Evolutionary conservation across 2,113 vertebrate species (phyloP).

Genomic region (Heterotis niloticus): DNA sequence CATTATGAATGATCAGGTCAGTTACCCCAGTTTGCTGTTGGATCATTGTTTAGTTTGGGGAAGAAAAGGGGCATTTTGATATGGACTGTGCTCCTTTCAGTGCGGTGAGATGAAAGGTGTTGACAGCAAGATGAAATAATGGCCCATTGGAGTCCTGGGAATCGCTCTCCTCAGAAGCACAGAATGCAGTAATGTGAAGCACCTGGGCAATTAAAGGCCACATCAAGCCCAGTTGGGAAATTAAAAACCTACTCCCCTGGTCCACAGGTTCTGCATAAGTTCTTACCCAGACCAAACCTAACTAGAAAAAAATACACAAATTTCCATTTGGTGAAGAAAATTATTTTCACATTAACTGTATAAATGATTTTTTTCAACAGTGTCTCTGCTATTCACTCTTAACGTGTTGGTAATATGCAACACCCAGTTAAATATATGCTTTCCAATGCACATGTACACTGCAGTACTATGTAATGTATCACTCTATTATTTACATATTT

Average conservation of each 20-base stretch:
- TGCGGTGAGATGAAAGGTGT: neutral
- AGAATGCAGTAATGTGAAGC: neutral
- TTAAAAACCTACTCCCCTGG: neutral
- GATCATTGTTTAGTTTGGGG: neutral
- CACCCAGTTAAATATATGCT: too few relatives aligned
- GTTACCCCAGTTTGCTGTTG: neutral
- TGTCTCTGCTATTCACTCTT: too few relatives aligned
- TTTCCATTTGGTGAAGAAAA: too few relatives aligned
- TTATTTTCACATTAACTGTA: too few relatives aligned
- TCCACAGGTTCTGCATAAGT: neutral
- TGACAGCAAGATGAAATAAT: neutral
- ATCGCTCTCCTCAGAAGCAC: neutral
- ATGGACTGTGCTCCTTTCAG: neutral
- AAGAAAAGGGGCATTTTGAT: constrained; percentile 21
- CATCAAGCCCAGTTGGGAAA: neutral
- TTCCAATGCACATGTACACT: too few relatives aligned
- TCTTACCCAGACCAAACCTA: neutral
- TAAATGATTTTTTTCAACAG: too few relatives aligned
- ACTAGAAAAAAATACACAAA: too few relatives aligned
- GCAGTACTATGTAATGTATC: too few relatives aligned
- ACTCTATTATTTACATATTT: too few relatives aligned
- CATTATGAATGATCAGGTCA: constrained; percentile 13
- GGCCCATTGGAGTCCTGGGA: neutral
- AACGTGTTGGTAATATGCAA: too few relatives aligned
- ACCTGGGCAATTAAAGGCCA: neutral